phyloP scores from a whole-genome alignment of 2,797 vertebrate genomes.

The Myripristis murdjan region DNA sequence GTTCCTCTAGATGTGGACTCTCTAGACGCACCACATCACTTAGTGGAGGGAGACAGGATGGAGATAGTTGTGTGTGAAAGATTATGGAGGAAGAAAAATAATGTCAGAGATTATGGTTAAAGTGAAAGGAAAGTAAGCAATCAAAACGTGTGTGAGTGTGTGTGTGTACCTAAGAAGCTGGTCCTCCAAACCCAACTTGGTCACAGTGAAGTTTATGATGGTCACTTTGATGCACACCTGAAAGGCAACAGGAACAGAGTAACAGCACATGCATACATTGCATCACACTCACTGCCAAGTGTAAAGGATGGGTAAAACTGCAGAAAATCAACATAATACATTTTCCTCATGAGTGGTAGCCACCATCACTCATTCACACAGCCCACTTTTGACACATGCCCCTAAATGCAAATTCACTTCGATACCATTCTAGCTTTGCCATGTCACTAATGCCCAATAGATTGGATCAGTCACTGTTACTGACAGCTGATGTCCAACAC shows the following conservation, averaged over 20 bases:
- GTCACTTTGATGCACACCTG: constrained; percentile 95
- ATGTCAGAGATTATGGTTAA: background rate
- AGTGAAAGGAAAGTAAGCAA: background rate
- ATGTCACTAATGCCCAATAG: background rate
- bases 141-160: constrained; percentile 1
- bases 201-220: constrained; percentile 94
- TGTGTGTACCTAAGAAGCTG: constrained; percentile 90
- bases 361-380: background rate
- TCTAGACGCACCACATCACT: constrained; percentile 89
- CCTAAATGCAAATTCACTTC: background rate
- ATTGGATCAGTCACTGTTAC: background rate
- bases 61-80: background rate
- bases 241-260: constrained; percentile 19
- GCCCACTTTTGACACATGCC: background rate
- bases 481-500: constrained; percentile 5
- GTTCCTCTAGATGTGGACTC: constrained; percentile 88
- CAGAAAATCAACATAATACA: background rate
- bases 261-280: background rate
- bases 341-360: background rate
- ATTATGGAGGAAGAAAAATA: background rate
- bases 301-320: background rate
- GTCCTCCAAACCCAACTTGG: constrained; percentile 91
- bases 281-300: background rate
- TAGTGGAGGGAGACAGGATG: constrained; percentile 9
- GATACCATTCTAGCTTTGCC: background rate